Evolutionary conservation across 2,113 vertebrate genomes (phyloP).

Genomic region (Chamaetylas fuelleborni): DNA sequence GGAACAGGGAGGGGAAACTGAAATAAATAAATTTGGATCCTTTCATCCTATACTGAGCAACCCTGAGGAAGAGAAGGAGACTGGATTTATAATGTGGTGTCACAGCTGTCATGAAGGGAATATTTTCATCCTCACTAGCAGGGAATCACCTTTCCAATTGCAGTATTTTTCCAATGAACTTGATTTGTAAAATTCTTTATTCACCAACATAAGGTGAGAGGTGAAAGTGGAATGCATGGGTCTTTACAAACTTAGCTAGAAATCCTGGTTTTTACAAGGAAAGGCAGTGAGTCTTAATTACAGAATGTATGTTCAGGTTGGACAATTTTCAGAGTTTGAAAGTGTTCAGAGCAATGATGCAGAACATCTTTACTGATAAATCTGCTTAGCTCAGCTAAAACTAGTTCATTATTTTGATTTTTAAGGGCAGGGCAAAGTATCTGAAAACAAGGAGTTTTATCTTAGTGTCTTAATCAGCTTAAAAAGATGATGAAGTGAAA

Average conservation of each 20-base stretch:
- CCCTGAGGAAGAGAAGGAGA: background rate
- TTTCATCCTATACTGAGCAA: accelerated
- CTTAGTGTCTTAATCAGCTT: background rate
- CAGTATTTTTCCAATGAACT: background rate
- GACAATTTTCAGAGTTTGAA: background rate
- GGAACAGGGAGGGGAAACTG: background rate
- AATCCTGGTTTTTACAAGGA: background rate
- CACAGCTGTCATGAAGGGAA: background rate
- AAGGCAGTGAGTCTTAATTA: background rate
- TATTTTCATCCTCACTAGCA: background rate
- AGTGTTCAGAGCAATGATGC: background rate
- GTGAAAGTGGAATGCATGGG: background rate
- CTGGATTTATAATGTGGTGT: too few species aligned
- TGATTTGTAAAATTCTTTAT: background rate
- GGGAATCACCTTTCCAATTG: background rate
- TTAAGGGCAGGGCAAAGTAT: background rate
- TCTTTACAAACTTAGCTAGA: background rate
- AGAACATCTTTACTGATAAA: background rate
- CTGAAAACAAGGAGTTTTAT: background rate
- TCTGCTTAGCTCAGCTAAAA: background rate
- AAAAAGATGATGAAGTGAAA: background rate
- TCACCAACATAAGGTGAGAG: background rate
- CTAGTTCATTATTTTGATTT: background rate
- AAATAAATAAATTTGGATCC: accelerated
- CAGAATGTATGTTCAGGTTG: background rate